Percentiles rank a stretch among this genome's conserved stretches.
These are phyloP conservation scores for Anodontia alba DNA, from an alignment of 2,888 invertebrate genomes.

Conservation along the genomic window DNA sequence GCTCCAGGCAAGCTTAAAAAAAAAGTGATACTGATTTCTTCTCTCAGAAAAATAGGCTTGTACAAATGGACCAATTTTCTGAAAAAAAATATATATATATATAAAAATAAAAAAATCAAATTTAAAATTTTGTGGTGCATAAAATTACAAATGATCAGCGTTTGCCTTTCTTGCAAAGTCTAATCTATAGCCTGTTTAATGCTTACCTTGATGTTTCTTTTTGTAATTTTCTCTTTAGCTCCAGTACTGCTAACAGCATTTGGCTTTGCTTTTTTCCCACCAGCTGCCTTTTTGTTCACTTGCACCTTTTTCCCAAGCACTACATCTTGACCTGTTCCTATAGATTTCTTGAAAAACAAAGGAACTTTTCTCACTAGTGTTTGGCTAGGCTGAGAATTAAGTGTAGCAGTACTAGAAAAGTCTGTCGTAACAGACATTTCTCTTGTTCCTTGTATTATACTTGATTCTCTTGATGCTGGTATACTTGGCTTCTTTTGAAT, in stretches of 20 bases:
- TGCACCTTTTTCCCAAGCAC: neutral
- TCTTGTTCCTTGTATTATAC: neutral
- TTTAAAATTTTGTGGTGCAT: no score
- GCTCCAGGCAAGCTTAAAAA: no score
- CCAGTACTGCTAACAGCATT: neutral
- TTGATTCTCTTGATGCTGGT: neutral
- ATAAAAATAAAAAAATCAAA: no score
- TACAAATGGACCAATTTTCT: no score
- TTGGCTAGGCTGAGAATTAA: neutral
- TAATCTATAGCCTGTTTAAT: no score
- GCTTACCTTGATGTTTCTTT: constrained; percentile 17
- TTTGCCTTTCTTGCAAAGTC: no score
- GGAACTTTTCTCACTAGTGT: neutral
- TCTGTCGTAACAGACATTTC: neutral
- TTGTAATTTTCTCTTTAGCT: neutral
- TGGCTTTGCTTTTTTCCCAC: neutral
- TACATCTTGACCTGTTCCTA: neutral
- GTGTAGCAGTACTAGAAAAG: neutral
- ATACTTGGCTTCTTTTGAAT: constrained; percentile 5
- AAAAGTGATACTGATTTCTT: no score
- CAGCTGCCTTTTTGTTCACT: neutral
- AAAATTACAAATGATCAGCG: no score
- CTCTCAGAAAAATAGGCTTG: no score
- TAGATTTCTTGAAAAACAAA: neutral
- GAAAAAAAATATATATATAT: no score